These are phyloP conservation scores for Gonatopus flavifemur DNA, from an alignment of 1,140 invertebrate genomes.

Conservation along the genomic window DNA sequence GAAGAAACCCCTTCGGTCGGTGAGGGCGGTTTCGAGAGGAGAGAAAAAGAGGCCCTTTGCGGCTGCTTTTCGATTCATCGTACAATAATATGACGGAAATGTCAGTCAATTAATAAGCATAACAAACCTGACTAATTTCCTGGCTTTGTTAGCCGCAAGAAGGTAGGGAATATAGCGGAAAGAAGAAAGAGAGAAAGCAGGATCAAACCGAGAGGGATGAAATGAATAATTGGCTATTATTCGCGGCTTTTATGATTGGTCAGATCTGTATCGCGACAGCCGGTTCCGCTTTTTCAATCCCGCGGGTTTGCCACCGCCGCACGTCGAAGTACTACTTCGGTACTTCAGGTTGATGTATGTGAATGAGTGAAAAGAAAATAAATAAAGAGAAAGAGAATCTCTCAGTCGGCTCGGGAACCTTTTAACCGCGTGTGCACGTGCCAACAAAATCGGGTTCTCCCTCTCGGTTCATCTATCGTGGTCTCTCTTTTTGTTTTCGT, in stretches of 20 bases:
- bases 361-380: too few species aligned
- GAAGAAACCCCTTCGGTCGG: too few species aligned
- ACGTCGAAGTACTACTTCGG: too few species aligned
- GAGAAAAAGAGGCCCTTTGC: too few species aligned
- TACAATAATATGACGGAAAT: slow-evolving; percentile 59
- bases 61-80: slow-evolving; percentile 45
- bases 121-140: slow-evolving; percentile 59
- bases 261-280: slow-evolving; percentile 59
- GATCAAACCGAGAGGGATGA: slow-evolving; percentile 35
- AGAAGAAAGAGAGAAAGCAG: slow-evolving; percentile 5
- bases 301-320: slow-evolving; percentile 34
- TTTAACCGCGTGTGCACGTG: slow-evolving; percentile 57
- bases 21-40: slow-evolving; percentile 35
- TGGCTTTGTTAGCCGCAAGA: slow-evolving; percentile 47
- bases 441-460: slow-evolving; percentile 40
- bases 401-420: slow-evolving; percentile 44
- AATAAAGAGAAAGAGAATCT: too few species aligned
- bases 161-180: not conserved
- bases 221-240: slow-evolving; percentile 59
- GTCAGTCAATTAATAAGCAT: slow-evolving; percentile 61
- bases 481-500: slow-evolving; percentile 8
- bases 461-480: slow-evolving; percentile 19
- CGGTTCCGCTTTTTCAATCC: slow-evolving; percentile 55
- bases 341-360: too few species aligned
- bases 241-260: slow-evolving; percentile 59